Evolutionary conservation across 2,797 vertebrate species (phyloP), one percentile per base, ranked within the genome.

Genomic region (Anableps anableps): DNA sequence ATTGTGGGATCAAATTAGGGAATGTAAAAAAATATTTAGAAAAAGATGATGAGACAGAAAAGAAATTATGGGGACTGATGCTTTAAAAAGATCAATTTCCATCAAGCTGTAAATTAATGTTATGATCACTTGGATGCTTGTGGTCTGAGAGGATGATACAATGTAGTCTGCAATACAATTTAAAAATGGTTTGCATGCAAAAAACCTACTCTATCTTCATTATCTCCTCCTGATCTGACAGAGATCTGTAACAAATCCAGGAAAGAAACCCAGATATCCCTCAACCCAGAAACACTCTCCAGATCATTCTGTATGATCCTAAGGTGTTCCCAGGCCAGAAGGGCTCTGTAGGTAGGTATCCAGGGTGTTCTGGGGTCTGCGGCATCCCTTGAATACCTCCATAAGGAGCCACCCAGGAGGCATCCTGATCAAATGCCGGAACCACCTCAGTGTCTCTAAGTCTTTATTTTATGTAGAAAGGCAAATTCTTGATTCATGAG

Each of bases 1-100:
- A 84, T 83, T 81, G 76, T 62, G 55, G 64, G 58, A 75, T 79
- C 60, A 88, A 78, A 84, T 85, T 51, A 62, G 74, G 51, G 68
- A 72, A 78, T 21, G 21, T 21, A n/a, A 43, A 31, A 73, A 62
- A 55, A 14, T 41, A 50, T 53, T 78, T 51, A 60, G 38, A 78
- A 50, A 53, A 38, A 80, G 50, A 81, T 47, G 71, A 86, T n/a
- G 66, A 74, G 71, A 72, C 76, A 74, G 64, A 85, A 64, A 78
- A 82, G 60, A 83, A 77, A 79, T 82, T 79, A 47, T 53, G 68
- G 64, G 70, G 50, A 50, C 36, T 74, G 53, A 82, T 83, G 79
- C 76, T 75, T 72, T 74, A 64, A 79, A 50, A 13, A 4, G 64
- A 38, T 85, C 34, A 51, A 29, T 55, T 77, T 75, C 72, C 60